Conservation (phyloP, 1,140 invertebrate genomes). For the Lordiphosa mommai region DNA sequence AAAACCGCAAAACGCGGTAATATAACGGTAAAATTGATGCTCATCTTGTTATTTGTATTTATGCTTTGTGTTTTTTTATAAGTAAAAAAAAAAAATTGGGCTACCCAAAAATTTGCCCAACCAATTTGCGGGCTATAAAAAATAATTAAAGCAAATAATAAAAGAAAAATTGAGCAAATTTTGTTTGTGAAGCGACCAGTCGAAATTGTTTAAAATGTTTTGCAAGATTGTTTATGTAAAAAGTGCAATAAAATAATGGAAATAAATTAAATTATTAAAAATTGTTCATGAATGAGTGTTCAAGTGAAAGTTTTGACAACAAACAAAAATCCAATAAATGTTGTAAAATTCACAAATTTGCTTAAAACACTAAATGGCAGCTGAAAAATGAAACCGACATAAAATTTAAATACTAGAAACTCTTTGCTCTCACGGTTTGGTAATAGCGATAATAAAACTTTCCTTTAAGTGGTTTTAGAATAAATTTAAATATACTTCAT, state of each 20-base stretch:
- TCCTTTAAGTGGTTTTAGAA: no score
- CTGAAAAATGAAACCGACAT: no score
- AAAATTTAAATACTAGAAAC: no score
- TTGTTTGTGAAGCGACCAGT: conserved; percentile 12
- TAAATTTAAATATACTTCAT: not conserved
- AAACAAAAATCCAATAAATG: no score
- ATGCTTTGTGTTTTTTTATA: conserved; percentile 11
- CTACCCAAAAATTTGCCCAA: conserved; percentile 18
- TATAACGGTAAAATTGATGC: conserved; percentile 45
- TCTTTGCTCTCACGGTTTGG: no score
- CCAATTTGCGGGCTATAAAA: conserved; percentile 45
- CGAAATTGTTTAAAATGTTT: conserved; percentile 10
- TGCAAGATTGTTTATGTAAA: conserved; percentile 13
- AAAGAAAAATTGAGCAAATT: conserved; percentile 43
- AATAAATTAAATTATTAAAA: conserved; percentile 13
- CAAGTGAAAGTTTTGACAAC: not conserved
- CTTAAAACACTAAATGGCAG: no score
- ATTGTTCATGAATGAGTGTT: not conserved
- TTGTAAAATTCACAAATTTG: no score
- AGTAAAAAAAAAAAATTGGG: conserved; percentile 23
- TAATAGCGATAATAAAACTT: no score
- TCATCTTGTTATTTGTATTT: conserved; percentile 37
- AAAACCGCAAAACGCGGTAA: conserved; percentile 34
- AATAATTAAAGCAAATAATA: conserved; percentile 44
- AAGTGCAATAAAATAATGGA: conserved; percentile 17